A percentile compares a stretch with the other conserved stretches of the same genome.
Evolutionary conservation across 2,888 invertebrate species (phyloP).

Genomic region (Drosophila affinis): DNA sequence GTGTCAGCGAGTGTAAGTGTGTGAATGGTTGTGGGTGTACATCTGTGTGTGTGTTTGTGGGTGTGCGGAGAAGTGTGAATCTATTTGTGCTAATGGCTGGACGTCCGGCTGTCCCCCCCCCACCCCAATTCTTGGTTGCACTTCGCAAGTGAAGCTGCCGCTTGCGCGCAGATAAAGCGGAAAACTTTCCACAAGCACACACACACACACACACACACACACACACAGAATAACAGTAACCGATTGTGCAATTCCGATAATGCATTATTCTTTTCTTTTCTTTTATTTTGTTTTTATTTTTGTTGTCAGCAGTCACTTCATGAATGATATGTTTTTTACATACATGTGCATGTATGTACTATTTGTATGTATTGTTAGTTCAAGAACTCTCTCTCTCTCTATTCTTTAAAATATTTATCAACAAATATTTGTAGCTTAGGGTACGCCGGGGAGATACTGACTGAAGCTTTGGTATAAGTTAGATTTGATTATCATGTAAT

Average conservation of each 20-base stretch:
- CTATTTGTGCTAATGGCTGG: slow-evolving; percentile 47
- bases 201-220: slow-evolving; percentile 2
- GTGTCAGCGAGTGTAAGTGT: neutral
- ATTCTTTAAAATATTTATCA: neutral
- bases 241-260: slow-evolving; percentile 74
- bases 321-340: slow-evolving; percentile 19
- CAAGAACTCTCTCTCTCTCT: neutral
- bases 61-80: slow-evolving; percentile 22
- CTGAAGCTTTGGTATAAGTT: too few relatives aligned
- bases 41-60: neutral
- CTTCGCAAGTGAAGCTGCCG: slow-evolving; percentile 11
- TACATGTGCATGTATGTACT: slow-evolving; percentile 2
- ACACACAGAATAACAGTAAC: slow-evolving; percentile 67
- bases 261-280: slow-evolving; percentile 49
- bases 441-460: too few relatives aligned
- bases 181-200: slow-evolving; percentile 59
- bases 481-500: too few relatives aligned
- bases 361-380: slow-evolving; percentile 10
- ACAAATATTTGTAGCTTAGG: too few relatives aligned
- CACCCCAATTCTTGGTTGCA: slow-evolving; percentile 22
- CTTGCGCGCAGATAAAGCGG: slow-evolving; percentile 59
- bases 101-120: slow-evolving; percentile 12
- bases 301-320: slow-evolving; percentile 14
- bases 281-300: slow-evolving; percentile 17
- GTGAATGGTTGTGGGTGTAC: neutral